A percentile compares a stretch with the other conserved stretches of the same genome.
Evolutionary conservation across 2,113 vertebrate genomes (phyloP).

Genomic region (Motacilla alba): DNA sequence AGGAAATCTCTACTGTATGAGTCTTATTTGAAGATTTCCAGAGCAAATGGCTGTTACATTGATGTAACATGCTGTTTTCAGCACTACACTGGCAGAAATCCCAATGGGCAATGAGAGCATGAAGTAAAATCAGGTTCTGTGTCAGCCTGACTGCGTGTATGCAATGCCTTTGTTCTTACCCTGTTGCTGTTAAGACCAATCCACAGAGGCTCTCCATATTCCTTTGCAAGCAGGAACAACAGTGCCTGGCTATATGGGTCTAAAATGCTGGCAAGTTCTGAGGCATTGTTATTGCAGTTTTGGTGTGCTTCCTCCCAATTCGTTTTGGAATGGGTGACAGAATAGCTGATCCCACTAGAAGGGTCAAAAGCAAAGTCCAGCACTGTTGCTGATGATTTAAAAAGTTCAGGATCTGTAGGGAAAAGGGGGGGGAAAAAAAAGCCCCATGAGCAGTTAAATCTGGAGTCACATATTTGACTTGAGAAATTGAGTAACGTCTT

Average conservation of each 20-base stretch:
- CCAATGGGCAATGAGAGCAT: not conserved
- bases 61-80: not conserved
- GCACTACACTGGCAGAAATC: not conserved
- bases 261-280: conserved; percentile 82
- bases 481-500: not conserved
- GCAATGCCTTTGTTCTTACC: conserved; percentile 72
- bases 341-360: conserved; percentile 80
- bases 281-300: conserved; percentile 77
- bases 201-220: conserved; percentile 81
- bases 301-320: conserved; percentile 85
- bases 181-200: conserved; percentile 88
- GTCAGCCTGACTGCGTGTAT: not conserved
- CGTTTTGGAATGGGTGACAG: conserved; percentile 76
- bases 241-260: conserved; percentile 76
- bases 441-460: not conserved
- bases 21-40: not conserved
- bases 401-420: conserved; percentile 78
- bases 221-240: conserved; percentile 66
- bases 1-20: not conserved
- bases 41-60: not conserved
- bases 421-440: accelerated
- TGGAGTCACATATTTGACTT: not conserved
- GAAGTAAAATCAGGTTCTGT: not conserved
- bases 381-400: conserved; percentile 51
- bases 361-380: conserved; percentile 58